Percentiles rank a stretch among this genome's conserved stretches.
These are phyloP conservation scores for Helogale parvula DNA, from an alignment of 2,113 vertebrate species.

Conservation along the genomic window DNA sequence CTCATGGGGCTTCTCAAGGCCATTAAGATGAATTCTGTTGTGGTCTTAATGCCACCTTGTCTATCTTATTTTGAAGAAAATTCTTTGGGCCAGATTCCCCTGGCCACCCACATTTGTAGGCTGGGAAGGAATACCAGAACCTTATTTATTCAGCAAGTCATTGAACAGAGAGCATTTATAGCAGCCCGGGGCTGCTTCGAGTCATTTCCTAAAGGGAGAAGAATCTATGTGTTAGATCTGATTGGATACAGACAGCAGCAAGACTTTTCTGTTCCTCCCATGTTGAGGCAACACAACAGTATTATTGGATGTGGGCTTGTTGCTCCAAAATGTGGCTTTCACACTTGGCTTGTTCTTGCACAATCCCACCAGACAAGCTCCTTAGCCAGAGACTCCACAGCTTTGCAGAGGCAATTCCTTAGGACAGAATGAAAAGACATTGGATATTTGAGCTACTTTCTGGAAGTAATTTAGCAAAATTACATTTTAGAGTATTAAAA, in stretches of 20 bases:
- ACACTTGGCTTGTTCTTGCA: background rate
- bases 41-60: background rate
- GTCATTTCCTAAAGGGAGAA: background rate
- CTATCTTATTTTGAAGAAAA: conserved; percentile 33
- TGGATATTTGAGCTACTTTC: conserved; percentile 85
- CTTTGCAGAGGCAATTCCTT: conserved; percentile 83
- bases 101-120: background rate
- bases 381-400: conserved; percentile 85
- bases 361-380: background rate
- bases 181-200: background rate
- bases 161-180: background rate
- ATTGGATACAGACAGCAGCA: fast-evolving
- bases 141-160: background rate
- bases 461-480: conserved; percentile 53
- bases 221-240: fast-evolving
- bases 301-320: background rate
- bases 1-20: background rate
- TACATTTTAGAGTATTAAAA: conserved; percentile 20
- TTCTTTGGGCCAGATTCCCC: background rate
- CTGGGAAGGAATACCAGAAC: background rate
- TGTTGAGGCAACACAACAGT: background rate
- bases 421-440: conserved; percentile 86
- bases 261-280: background rate
- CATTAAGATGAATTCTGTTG: background rate
- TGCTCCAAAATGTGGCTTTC: background rate